Percentiles rank a stretch among this genome's conserved stretches.
Conservation (phyloP, 1,140 invertebrate species). For the Pseudobourletiella spinata region DNA sequence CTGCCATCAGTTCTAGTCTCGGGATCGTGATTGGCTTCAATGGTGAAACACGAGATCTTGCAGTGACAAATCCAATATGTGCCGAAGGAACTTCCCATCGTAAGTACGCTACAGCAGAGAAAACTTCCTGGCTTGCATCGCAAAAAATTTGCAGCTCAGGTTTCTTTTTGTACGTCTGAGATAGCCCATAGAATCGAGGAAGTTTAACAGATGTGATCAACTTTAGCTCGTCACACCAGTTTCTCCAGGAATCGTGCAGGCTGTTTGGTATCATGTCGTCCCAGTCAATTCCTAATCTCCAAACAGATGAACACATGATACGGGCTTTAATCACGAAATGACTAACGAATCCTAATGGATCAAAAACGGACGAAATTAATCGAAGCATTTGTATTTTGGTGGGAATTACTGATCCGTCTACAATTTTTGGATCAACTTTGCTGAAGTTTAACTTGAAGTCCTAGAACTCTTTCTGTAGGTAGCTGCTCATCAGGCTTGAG, state of each 20-base stretch:
- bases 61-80: background rate
- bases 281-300: constrained; percentile 19
- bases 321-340: constrained; percentile 12
- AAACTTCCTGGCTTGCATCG: constrained; percentile 10
- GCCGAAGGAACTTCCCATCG: background rate
- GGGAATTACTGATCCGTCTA: too few relatives aligned
- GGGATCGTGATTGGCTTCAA: constrained; percentile 43
- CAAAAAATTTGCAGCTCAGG: constrained; percentile 23
- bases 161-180: background rate
- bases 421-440: too few relatives aligned
- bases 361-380: constrained; percentile 24
- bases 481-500: too few relatives aligned
- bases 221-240: constrained; percentile 3
- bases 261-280: constrained; percentile 16
- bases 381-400: too few relatives aligned
- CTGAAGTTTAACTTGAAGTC: too few relatives aligned
- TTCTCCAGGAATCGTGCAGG: constrained; percentile 1
- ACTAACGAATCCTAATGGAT: constrained; percentile 19
- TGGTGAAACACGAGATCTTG: constrained; percentile 36
- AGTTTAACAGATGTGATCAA: background rate
- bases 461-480: too few relatives aligned
- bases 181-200: constrained; percentile 15
- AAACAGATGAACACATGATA: constrained; percentile 23
- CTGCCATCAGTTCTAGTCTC: too few relatives aligned
- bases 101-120: constrained; percentile 1